A percentile compares a stretch with the other conserved stretches of the same genome.
Evolutionary conservation across 1,140 invertebrate species (phyloP).

Genomic region (Bombus affinis): DNA sequence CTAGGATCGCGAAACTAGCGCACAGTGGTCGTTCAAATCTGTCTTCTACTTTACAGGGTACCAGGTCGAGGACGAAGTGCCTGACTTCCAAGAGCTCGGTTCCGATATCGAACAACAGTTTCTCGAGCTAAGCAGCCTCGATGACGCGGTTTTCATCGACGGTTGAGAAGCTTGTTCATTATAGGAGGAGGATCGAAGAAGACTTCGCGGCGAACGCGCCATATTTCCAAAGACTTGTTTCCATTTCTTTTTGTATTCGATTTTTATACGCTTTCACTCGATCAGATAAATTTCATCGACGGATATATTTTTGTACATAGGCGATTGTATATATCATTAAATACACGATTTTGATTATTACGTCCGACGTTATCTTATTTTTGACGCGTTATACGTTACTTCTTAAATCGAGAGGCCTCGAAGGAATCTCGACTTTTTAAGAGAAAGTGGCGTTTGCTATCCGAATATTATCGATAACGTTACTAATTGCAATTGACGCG

Average conservation of each 20-base stretch:
- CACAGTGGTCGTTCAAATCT: too few relatives aligned
- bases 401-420: accelerated
- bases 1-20: too few relatives aligned
- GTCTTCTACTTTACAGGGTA: conserved; percentile 69
- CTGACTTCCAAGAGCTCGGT: conserved; percentile 79
- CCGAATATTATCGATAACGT: too few relatives aligned
- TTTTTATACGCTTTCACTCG: conserved; percentile 22
- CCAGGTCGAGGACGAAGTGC: conserved; percentile 68
- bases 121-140: conserved; percentile 77
- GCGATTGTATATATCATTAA: conserved; percentile 63
- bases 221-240: conserved; percentile 58
- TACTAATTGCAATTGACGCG: too few relatives aligned
- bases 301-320: conserved; percentile 73
- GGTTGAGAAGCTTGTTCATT: conserved; percentile 49
- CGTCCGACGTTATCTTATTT: background rate
- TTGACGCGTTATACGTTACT: too few relatives aligned
- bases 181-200: background rate
- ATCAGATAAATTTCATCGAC: background rate
- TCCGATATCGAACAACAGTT: conserved; percentile 80
- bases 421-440: too few relatives aligned
- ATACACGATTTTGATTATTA: conserved; percentile 31
- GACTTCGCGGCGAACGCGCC: background rate
- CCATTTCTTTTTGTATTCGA: conserved; percentile 53
- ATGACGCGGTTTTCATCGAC: conserved; percentile 78
- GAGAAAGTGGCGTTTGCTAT: too few relatives aligned